phyloP scores from a whole-genome alignment of 2,888 invertebrate genomes.

The Trachelus tabidus region DNA sequence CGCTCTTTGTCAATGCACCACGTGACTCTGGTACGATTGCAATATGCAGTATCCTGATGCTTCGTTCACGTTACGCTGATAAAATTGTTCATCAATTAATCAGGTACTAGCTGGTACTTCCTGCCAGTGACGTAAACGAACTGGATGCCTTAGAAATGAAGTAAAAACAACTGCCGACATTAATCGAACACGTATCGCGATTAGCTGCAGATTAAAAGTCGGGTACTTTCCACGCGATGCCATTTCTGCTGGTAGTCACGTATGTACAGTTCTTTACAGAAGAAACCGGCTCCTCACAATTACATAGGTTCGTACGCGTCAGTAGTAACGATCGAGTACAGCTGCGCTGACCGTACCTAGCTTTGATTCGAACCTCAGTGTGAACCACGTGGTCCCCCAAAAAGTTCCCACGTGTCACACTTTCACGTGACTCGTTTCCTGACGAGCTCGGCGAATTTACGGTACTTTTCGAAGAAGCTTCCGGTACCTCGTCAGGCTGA shows the following conservation, averaged over 20 bases:
- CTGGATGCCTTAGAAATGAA: not conserved
- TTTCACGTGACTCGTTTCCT: not conserved
- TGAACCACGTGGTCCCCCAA: not conserved
- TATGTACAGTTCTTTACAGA: not conserved
- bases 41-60: not conserved
- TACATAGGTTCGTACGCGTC: not conserved
- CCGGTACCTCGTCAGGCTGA: not conserved
- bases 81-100: not conserved
- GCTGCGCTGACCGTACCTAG: not conserved
- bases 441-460: not conserved
- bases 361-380: not conserved
- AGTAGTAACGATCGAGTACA: not conserved
- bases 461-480: not conserved
- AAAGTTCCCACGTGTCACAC: not conserved
- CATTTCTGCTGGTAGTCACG: not conserved
- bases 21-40: constrained; percentile 18
- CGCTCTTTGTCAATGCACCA: constrained; percentile 33
- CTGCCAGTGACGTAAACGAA: not conserved
- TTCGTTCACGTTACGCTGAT: not conserved
- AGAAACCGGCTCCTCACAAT: not conserved
- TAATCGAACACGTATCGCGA: not conserved
- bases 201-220: not conserved
- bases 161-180: not conserved
- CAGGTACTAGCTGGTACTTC: not conserved
- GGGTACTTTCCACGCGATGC: not conserved